Evolutionary conservation across 2,888 invertebrate genomes (phyloP).

Genomic region (Leucophenga maculata): DNA sequence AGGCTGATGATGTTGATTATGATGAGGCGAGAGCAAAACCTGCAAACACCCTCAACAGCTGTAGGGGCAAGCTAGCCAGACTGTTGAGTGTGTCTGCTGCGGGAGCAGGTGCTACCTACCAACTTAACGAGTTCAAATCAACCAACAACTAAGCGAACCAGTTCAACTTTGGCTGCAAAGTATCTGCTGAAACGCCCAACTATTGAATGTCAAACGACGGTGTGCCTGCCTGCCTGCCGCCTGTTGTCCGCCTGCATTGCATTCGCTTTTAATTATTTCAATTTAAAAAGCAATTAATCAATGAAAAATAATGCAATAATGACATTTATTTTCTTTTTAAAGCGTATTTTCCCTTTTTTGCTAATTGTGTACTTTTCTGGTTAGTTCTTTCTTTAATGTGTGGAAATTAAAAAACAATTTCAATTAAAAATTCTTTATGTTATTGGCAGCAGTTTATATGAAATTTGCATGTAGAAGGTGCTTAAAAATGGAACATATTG

Average conservation of each 20-base stretch:
- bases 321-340: too few relatives aligned
- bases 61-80: not conserved
- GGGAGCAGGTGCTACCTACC: not conserved
- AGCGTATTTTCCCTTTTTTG: not conserved
- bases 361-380: not conserved
- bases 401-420: not conserved
- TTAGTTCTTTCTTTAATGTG: not conserved
- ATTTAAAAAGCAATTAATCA: slow-evolving; percentile 4
- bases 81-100: not conserved
- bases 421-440: too few relatives aligned
- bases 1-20: not conserved
- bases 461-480: too few relatives aligned
- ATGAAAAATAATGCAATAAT: slow-evolving; percentile 6
- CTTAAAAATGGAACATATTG: too few relatives aligned
- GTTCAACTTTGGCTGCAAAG: not conserved
- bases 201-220: too few relatives aligned
- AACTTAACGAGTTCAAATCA: too few relatives aligned
- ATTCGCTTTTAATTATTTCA: not conserved
- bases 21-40: not conserved
- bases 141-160: too few relatives aligned
- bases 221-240: too few relatives aligned
- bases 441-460: too few relatives aligned
- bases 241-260: not conserved
- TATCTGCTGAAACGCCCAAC: not conserved
- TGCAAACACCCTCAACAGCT: too few relatives aligned